A percentile compares a stretch with the other conserved stretches of the same genome.
These are phyloP conservation scores for Geodia barretti DNA, from an alignment of 37 sponge, comb jelly and placozoan genomes.

Conservation along the genomic window DNA sequence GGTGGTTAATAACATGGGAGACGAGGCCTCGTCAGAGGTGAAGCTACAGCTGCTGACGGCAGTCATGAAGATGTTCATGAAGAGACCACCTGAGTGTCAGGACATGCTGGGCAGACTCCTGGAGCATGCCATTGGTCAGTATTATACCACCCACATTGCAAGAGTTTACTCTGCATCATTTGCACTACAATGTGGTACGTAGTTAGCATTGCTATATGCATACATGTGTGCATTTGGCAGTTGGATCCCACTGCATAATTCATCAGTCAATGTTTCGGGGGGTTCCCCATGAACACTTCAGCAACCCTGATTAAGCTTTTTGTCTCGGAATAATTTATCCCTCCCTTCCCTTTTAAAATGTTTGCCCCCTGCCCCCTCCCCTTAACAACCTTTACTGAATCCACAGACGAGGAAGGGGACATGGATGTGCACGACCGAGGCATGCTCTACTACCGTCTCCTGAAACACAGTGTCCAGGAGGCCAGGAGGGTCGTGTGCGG, in stretches of 20 bases:
- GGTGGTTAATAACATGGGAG: slow-evolving; percentile 47
- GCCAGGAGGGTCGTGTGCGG: slow-evolving; percentile 76
- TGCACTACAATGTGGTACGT: background rate
- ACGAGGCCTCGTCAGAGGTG: slow-evolving; percentile 71
- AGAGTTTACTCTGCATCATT: background rate
- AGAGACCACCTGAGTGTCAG: slow-evolving; percentile 96
- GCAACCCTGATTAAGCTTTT: background rate
- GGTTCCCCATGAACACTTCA: background rate
- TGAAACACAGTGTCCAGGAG: slow-evolving; percentile 74
- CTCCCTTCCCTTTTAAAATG: background rate
- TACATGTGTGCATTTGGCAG: background rate
- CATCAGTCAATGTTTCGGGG: too few species aligned
- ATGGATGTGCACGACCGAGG: slow-evolving; percentile 93
- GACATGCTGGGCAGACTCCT: slow-evolving; percentile 85
- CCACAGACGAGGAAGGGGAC: slow-evolving; percentile 87
- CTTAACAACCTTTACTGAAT: background rate
- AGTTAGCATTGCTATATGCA: background rate
- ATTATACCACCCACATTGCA: too few species aligned
- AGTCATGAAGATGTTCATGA: slow-evolving; percentile 95
- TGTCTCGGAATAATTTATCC: background rate
- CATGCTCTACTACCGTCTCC: slow-evolving; percentile 91
- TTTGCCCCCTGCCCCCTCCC: background rate
- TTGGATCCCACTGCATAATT: too few species aligned
- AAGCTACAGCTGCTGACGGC: slow-evolving; percentile 91
- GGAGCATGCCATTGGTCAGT: slow-evolving; percentile 81